These are phyloP conservation scores for Hesperia comma DNA, from an alignment of 2,888 invertebrate species.

Conservation along the genomic window DNA sequence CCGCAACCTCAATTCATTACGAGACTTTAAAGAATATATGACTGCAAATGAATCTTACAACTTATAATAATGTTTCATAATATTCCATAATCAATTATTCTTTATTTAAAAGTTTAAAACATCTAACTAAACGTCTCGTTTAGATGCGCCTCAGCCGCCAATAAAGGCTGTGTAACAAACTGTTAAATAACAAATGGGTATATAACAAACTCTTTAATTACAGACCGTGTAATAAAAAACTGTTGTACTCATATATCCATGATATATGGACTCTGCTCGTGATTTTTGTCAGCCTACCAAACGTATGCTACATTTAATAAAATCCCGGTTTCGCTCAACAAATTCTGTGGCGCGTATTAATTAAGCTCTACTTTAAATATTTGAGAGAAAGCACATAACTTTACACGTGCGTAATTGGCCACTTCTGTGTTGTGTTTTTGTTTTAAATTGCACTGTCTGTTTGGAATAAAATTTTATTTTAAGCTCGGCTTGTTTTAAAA, in stretches of 20 bases:
- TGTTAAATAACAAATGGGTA: no score
- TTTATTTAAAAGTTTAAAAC: no score
- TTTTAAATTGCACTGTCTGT: constrained; percentile 13
- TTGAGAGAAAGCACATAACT: constrained; percentile 34
- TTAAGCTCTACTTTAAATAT: constrained; percentile 66
- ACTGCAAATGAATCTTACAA: no score
- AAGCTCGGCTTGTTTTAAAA: constrained; percentile 6
- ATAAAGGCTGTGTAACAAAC: no score
- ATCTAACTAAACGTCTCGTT: no score
- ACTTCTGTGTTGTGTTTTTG: constrained; percentile 24
- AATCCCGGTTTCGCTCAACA: constrained; percentile 63
- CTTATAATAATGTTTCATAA: no score
- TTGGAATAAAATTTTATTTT: constrained; percentile 12
- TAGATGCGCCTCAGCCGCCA: no score
- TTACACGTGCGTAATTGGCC: constrained; percentile 34
- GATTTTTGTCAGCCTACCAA: constrained; percentile 74
- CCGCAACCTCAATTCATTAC: no score
- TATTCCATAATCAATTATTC: no score
- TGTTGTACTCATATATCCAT: background rate
- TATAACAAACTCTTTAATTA: no score
- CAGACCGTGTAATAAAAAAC: no score
- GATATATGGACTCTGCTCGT: constrained; percentile 38
- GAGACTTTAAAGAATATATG: no score
- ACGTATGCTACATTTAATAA: constrained; percentile 72
- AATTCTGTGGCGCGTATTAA: constrained; percentile 71